Evolutionary conservation across 2,888 invertebrate genomes (phyloP), one percentile per base, ranked within the genome.

Genomic region (Melanchra persicariae): DNA sequence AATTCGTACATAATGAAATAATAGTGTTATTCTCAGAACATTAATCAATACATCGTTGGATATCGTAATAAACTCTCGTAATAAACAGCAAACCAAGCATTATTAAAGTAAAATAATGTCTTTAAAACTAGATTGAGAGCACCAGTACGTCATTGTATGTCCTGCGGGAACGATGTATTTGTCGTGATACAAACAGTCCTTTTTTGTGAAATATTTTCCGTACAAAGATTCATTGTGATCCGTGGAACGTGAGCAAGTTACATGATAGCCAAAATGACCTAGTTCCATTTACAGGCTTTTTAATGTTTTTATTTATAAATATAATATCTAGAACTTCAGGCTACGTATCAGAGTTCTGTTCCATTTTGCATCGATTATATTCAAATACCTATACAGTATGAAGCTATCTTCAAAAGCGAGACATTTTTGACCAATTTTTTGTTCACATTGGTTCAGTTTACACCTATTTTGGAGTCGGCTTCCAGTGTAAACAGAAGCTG

Each of bases 161-260:
- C 51, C 74, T 37, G 26, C 10, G 60, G 61, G 74, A 62, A 47
- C 47, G n/a, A 79, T 62, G 3, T 62, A 58, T 79, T 10, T 62
- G 34, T 34, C 61, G 43, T n/a, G 49, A 40, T 34, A 61, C 26
- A 61, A 64, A 45, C 26, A 24, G 26, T 49, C 9, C 9, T 47
- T 67, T 65, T 65, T 57, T 79, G 58, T 61, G 22, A 65, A 49
- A 79, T 61, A 58, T 58, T 55, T 79, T 59, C 49, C 66, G 58
- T 62, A 62, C 17, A 62, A 65, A 65, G 74, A 65, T 79, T 61
- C 43, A 79, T 74, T 58, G 74, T 45, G 65, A 65, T 65, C 61
- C 65, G 43, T 57, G 10, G 57, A 17, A 79, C 79, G 79, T 73
- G 76, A 61, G 57, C 10, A 24, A 34, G 57, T 37, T 74, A 40